Conservation (phyloP, 2,888 invertebrate genomes). For the Pachycephus smyrnensis region DNA sequence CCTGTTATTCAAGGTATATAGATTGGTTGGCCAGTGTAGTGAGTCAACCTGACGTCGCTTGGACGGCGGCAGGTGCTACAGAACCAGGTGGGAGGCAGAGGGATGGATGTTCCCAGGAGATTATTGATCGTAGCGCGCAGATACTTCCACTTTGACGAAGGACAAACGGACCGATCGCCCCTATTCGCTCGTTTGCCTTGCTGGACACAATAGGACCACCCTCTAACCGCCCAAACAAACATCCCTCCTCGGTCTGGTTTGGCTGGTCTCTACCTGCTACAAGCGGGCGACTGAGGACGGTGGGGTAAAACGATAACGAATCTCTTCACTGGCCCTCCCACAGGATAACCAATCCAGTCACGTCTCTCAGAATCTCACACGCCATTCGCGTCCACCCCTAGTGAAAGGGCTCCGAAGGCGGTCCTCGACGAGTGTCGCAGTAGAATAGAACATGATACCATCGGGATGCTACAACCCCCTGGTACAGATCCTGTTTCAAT, state of each 20-base stretch:
- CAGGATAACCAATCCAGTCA: slow-evolving; percentile 3
- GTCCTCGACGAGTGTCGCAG: background rate
- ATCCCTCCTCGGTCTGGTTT: background rate
- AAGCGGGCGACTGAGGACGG: background rate
- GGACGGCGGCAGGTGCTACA: slow-evolving; percentile 43
- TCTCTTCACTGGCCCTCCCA: background rate
- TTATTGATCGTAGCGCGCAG: slow-evolving; percentile 61
- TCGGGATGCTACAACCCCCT: background rate
- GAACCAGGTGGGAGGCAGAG: slow-evolving; percentile 42
- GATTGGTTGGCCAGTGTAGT: slow-evolving; percentile 7
- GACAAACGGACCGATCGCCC: slow-evolving; percentile 13
- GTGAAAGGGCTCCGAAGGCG: background rate
- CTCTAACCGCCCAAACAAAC: slow-evolving; percentile 1
- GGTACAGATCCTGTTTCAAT: background rate
- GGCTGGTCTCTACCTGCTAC: background rate
- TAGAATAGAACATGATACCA: background rate
- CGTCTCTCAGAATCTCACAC: slow-evolving; percentile 40
- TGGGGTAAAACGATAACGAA: background rate
- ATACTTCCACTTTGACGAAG: slow-evolving; percentile 50
- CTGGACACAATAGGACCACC: slow-evolving; percentile 4
- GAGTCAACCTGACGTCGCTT: slow-evolving; percentile 23
- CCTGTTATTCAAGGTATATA: slow-evolving; percentile 2
- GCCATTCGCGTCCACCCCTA: slow-evolving; percentile 43
- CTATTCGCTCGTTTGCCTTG: slow-evolving; percentile 1
- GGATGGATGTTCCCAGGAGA: slow-evolving; percentile 64